phyloP scores from a whole-genome alignment of 1,140 invertebrate species.

The Ooceraea biroi region DNA sequence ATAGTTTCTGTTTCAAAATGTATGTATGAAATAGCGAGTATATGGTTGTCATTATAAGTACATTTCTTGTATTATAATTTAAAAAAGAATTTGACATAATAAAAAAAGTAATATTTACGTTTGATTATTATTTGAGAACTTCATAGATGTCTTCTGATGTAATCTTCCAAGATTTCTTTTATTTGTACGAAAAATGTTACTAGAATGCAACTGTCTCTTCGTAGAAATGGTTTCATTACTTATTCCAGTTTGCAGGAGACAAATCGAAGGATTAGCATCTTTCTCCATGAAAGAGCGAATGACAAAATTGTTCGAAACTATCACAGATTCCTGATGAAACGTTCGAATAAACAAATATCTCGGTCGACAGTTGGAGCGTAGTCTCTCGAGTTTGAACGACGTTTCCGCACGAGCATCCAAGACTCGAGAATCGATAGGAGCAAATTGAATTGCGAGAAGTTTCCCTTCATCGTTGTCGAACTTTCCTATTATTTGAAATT shows the following conservation, averaged over 20 bases:
- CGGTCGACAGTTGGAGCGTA: background rate
- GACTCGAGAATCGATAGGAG: conserved; percentile 31
- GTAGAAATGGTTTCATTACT: background rate
- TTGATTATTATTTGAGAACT: background rate
- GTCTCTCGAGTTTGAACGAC: conserved; percentile 44
- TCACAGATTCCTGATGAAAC: conserved; percentile 44
- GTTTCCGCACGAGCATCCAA: conserved; percentile 31
- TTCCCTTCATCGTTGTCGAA: conserved; percentile 43
- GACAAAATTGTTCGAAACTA: conserved; percentile 46
- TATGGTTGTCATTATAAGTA: too few relatives aligned
- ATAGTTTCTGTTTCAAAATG: too few relatives aligned
- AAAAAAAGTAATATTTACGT: conserved; percentile 14
- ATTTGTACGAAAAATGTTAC: background rate
- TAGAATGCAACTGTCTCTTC: background rate
- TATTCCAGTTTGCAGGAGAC: conserved; percentile 4
- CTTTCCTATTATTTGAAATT: conserved; percentile 67
- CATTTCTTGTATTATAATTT: conserved; percentile 6
- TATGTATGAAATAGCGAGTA: too few relatives aligned
- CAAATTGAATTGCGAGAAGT: conserved; percentile 63
- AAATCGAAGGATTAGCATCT: conserved; percentile 35
- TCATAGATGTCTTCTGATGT: background rate
- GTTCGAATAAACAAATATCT: conserved; percentile 58
- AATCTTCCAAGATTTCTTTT: background rate
- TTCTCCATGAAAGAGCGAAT: background rate
- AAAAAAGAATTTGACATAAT: conserved; percentile 6